Conservation (phyloP, 2,113 vertebrate genomes). For the Calidris pygmaea region DNA sequence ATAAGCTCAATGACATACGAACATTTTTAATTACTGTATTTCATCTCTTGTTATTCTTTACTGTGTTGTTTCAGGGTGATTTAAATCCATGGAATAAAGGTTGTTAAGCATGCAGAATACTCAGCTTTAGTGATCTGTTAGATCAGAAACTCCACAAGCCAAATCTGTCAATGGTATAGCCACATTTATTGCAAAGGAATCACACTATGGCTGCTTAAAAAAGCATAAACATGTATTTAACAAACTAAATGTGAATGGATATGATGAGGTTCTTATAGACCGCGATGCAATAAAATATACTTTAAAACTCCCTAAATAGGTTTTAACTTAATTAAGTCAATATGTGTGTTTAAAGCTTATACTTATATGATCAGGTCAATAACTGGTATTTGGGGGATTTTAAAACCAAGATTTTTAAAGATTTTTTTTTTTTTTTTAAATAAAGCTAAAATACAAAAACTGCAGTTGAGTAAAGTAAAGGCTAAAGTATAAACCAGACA, state of each 20-base stretch:
- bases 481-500: conserved; percentile 9
- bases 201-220: neutral
- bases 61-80: neutral
- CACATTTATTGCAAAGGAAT: neutral
- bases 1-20: neutral
- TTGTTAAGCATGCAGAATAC: neutral
- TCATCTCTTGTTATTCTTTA: neutral
- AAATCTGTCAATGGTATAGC: neutral
- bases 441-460: neutral
- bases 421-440: neutral
- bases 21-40: neutral
- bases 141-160: conserved; percentile 11
- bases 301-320: conserved; percentile 57
- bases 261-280: conserved; percentile 29
- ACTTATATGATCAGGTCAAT: conserved; percentile 5
- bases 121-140: neutral
- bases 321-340: conserved; percentile 54
- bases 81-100: neutral
- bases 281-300: neutral
- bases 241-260: conserved; percentile 33
- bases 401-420: conserved; percentile 12
- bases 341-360: conserved; percentile 50
- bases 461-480: neutral
- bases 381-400: conserved; percentile 26
- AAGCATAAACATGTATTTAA: conserved; percentile 49